These are phyloP conservation scores for Bubo blakistoni DNA, from an alignment of 2,113 vertebrate species.

Conservation along the genomic window DNA sequence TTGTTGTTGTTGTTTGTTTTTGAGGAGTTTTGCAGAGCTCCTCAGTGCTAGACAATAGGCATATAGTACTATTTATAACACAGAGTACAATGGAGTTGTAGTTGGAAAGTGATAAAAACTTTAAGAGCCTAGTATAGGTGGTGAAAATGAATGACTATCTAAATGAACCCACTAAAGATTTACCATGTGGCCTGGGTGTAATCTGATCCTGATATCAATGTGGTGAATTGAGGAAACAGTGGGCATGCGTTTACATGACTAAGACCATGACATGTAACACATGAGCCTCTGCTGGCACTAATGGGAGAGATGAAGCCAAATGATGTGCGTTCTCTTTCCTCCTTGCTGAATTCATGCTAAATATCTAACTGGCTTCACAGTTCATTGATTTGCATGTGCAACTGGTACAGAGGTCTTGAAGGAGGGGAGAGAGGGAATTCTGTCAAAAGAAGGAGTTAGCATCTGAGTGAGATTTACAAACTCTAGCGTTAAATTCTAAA, in stretches of 20 bases:
- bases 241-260: neutral
- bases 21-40: neutral
- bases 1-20: too few species aligned
- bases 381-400: neutral
- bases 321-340: neutral
- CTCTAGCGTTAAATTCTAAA: neutral
- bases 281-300: neutral
- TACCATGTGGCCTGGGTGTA: neutral
- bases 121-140: neutral
- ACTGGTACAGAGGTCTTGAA: neutral
- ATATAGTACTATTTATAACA: neutral
- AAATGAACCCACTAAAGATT: neutral
- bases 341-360: neutral
- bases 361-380: neutral
- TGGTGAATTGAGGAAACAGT: neutral
- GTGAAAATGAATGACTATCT: neutral
- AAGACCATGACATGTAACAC: accelerated
- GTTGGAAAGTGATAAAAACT: neutral
- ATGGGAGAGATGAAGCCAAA: neutral
- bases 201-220: neutral
- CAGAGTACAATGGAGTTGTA: neutral
- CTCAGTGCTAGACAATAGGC: neutral
- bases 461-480: neutral
- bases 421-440: neutral
- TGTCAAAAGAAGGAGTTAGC: neutral